Evolutionary conservation across 2,797 vertebrate genomes (phyloP), one percentile per base, ranked within the genome.

Genomic region (Chromis chromis): DNA sequence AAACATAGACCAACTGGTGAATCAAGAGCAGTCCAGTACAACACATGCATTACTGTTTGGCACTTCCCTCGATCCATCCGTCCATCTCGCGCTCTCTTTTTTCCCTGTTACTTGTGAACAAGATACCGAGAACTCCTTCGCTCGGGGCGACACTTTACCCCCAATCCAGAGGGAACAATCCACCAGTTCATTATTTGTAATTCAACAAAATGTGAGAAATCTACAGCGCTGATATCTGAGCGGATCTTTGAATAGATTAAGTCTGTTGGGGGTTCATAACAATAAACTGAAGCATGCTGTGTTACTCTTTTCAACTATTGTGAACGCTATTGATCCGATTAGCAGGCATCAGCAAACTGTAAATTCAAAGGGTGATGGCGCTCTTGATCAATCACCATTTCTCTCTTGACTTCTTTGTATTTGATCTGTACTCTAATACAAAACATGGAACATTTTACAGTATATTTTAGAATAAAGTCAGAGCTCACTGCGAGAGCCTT

Each of bases 391-490:
- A 14, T 49, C 12, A 21, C 25, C 21, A 3, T 36, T 36, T 36
- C 10, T n/a, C 6, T 3, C 19, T 53, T 66, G 13, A 50, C 16
- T 67, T 54, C 13, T 12, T 33, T 53, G 22, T 7, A 40, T 60
- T 76, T 74, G 56, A 82, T 54, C 31, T 60, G 50, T 46, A 48
- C 24, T 72, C 7, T 36, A 55, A 57, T 12, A 60, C 40, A 40
- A 6, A 65, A n/a, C 53, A 50, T 27, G 14, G 5, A 60, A 25
- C 31, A 33, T 40, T 48, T 74, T n/a, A 36, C 10, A 33, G 66
- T 48, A 63, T 25, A 22, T 66, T 69, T 80, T n/a, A 61, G 56
- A 76, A 54, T 44, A 48, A 27, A 44, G 28, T 68, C 70, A 70
- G 39, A 52, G 31, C 63, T 74, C 39, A 61, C 14, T 55, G 19